Evolutionary conservation across 2,113 vertebrate species (phyloP), one percentile per base, ranked within the genome.

Genomic region (Toxotes chatareus): DNA sequence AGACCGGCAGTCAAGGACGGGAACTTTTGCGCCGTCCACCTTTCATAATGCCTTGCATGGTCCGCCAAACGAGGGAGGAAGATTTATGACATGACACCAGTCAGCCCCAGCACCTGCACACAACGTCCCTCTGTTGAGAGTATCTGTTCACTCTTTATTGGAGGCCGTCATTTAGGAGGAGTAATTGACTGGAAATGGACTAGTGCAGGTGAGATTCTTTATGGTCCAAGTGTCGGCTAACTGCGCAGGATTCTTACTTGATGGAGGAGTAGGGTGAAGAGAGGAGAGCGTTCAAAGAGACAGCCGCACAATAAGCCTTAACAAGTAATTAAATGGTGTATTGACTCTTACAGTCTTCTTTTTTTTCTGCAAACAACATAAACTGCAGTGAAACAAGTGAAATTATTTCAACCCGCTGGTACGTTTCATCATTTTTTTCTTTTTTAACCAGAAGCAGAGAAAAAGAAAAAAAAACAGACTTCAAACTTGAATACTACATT

Each of bases 121-220:
- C 76, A 57, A 38, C 79, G 27, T 65, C 71, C 63, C 81, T 68
- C 65, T 88, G 68, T 74, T 56, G 64, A 83, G 80, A 86, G 84
- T 82, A 89, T 75, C 83, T 44, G 77, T 69, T 79, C 83, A 1
- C 66, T 83, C 76, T 90, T 89, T 87, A 89, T 66, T 77, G 70
- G 86, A 57, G 42, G 56, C 69, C 3, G 4, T 87, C 89, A 90
- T 90, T 90, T 87, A 92, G 83, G 70, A 73, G 71, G 78, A 81
- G 91, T 93, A 93, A 93, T 93, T 91, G 91, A 92, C 84, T 89
- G 91, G 90, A 91, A 91, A 90, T 88, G 73, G 86, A 89, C 76
- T 67, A 40, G 49, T 59, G 68, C 82, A 86, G 82, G 91, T 89
- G 83, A 89, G 65, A 65, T 88, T 76, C 49, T 90, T 92, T 86